These are phyloP conservation scores for Lamellibrachia columna DNA, from an alignment of 2,888 invertebrate species.

Conservation along the genomic window DNA sequence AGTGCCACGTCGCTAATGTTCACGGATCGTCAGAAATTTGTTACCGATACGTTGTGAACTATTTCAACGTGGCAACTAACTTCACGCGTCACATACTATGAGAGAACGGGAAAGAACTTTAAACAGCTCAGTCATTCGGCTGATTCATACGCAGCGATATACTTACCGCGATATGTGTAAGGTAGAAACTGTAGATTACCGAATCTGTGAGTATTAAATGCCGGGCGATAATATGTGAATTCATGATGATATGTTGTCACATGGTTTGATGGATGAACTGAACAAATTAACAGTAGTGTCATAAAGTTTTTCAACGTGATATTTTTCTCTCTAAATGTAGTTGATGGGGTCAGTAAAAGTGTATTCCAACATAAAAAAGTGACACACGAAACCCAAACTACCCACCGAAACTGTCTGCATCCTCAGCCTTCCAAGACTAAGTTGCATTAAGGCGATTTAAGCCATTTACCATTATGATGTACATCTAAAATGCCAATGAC, in stretches of 20 bases:
- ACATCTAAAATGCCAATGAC: too few relatives aligned
- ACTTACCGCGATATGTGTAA: not conserved
- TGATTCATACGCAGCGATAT: not conserved
- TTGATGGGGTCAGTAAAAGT: not conserved
- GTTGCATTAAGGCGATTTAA: too few relatives aligned
- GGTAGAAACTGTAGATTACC: not conserved
- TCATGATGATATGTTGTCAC: not conserved
- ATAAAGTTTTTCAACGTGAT: not conserved
- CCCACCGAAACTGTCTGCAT: too few relatives aligned
- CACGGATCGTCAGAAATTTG: not conserved
- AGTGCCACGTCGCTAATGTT: not conserved
- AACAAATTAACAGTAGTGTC: not conserved
- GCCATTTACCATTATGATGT: too few relatives aligned
- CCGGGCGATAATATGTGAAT: not conserved
- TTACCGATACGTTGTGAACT: not conserved
- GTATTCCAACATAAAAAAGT: too few relatives aligned
- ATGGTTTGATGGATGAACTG: not conserved
- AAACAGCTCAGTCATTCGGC: not conserved
- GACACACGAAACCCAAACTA: too few relatives aligned
- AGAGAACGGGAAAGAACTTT: not conserved
- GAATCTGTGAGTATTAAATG: not conserved
- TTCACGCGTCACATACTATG: conserved; percentile 10
- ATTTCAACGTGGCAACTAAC: not conserved
- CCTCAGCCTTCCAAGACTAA: too few relatives aligned
- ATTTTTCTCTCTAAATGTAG: not conserved